Conservation (phyloP, 2,113 vertebrate species). For the Picathartes gymnocephalus region DNA sequence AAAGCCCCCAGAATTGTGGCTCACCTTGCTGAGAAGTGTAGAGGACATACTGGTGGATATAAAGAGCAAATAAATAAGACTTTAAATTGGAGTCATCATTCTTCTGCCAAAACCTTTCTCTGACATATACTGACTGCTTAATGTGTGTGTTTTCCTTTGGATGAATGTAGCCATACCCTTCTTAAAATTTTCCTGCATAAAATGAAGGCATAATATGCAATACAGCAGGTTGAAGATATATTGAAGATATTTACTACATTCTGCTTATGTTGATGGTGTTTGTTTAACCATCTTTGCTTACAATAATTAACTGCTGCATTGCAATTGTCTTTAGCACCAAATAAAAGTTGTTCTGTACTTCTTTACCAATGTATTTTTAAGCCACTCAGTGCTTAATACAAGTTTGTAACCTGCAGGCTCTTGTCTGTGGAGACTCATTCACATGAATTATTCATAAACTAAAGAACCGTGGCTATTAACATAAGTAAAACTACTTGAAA, state of each 20-base stretch:
- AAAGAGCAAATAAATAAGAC: neutral
- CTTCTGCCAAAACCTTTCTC: neutral
- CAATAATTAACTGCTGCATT: neutral
- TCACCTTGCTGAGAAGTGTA: neutral
- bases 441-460: conserved; percentile 34
- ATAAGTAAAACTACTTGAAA: neutral
- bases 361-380: neutral
- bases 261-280: neutral
- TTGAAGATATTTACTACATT: neutral
- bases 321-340: neutral
- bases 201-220: neutral
- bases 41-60: neutral
- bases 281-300: neutral
- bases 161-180: neutral
- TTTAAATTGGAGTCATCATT: neutral
- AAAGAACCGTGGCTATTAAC: neutral
- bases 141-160: neutral
- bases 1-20: neutral
- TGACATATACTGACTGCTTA: neutral
- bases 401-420: conserved; percentile 5
- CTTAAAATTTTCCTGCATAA: neutral
- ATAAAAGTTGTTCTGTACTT: neutral
- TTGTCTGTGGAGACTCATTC: neutral
- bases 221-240: neutral
- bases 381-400: neutral